A percentile compares a stretch with the other conserved stretches of the same genome.
Conservation (phyloP, 2,888 invertebrate genomes). For the Pseudococcus viburni region DNA sequence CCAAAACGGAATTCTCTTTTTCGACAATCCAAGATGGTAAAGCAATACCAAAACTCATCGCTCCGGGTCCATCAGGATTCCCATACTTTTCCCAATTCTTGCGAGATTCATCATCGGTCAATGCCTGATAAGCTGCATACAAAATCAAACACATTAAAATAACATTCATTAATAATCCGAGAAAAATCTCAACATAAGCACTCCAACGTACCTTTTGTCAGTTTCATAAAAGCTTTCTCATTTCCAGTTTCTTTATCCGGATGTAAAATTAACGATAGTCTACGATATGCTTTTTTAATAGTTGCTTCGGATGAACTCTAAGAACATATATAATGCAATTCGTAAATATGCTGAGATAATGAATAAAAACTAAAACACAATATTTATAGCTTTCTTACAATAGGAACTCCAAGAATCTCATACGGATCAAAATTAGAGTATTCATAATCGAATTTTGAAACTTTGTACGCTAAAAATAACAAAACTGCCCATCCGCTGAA, state of each 20-base stretch:
- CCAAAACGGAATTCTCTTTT: constrained; percentile 99
- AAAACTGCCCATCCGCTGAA: constrained; percentile 87
- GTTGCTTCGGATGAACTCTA: constrained; percentile 88
- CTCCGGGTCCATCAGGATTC: constrained; percentile 99
- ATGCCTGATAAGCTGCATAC: constrained; percentile 78
- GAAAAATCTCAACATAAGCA: background rate
- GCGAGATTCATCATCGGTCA: constrained; percentile 97
- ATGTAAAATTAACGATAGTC: constrained; percentile 93
- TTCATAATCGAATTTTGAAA: constrained; percentile 97
- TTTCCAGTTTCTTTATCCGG: constrained; percentile 98
- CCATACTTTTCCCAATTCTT: constrained; percentile 99
- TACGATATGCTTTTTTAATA: constrained; percentile 96
- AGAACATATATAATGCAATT: background rate
- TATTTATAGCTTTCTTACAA: constrained; percentile 74
- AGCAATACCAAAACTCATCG: constrained; percentile 99
- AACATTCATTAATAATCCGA: background rate
- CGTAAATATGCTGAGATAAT: no score
- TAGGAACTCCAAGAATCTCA: constrained; percentile 91
- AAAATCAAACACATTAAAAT: background rate
- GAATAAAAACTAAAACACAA: background rate
- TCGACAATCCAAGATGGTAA: constrained; percentile 99
- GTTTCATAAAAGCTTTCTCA: constrained; percentile 96
- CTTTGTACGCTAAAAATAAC: constrained; percentile 87
- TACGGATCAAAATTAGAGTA: constrained; percentile 99
- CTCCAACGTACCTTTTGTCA: constrained; percentile 86